phyloP scores from a whole-genome alignment of 1,140 invertebrate genomes.

The Oedothorax gibbosus region DNA sequence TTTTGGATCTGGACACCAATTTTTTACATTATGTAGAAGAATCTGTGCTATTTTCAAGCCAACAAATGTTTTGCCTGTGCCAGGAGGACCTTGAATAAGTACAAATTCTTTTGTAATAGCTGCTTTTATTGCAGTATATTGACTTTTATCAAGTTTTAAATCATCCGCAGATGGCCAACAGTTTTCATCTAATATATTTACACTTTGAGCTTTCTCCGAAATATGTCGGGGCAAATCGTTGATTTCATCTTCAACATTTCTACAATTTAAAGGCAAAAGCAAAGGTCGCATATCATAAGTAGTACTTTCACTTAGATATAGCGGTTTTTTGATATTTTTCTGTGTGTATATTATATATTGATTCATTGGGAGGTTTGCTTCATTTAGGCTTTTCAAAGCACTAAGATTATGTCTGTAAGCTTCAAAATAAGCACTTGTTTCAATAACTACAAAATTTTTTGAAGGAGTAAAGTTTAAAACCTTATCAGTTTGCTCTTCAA shows the following conservation, averaged over 20 bases:
- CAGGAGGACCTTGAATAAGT: conserved; percentile 82
- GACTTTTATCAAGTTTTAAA: conserved; percentile 66
- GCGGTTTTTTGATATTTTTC: conserved; percentile 21
- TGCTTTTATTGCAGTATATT: conserved; percentile 69
- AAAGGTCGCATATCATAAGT: conserved; percentile 28
- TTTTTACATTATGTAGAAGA: conserved; percentile 66
- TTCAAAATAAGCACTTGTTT: conserved; percentile 72
- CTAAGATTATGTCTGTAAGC: conserved; percentile 70
- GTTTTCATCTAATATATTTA: conserved; percentile 6
- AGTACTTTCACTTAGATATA: conserved; percentile 50
- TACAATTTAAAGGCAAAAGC: background rate
- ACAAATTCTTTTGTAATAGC: conserved; percentile 71
- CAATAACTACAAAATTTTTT: conserved; percentile 66
- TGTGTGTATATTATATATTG: conserved; percentile 64
- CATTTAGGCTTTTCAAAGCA: conserved; percentile 66
- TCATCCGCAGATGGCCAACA: conserved; percentile 18
- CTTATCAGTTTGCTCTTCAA: conserved; percentile 40
- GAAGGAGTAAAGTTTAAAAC: conserved; percentile 27
- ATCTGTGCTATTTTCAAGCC: conserved; percentile 70
- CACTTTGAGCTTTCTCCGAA: conserved; percentile 24
- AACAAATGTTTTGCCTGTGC: conserved; percentile 81
- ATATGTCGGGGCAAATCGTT: background rate
- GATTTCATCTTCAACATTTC: background rate
- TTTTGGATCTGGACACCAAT: conserved; percentile 62
- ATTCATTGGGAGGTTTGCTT: conserved; percentile 68